Evolutionary conservation across 2,113 vertebrate genomes (phyloP).

Genomic region (Microtus ochrogaster): DNA sequence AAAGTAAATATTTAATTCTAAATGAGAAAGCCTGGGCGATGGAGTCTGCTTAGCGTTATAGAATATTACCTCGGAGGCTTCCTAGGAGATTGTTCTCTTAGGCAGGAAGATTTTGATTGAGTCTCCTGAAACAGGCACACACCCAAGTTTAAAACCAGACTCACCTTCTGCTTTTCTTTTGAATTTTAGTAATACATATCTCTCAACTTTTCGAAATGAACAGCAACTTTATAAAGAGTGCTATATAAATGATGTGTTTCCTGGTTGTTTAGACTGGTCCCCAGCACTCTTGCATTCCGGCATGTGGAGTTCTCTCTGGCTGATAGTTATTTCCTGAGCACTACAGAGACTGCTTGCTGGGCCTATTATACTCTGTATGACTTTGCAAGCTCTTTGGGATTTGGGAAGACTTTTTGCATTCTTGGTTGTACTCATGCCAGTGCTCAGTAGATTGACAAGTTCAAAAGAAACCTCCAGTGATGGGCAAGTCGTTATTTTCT

Average conservation of each 20-base stretch:
- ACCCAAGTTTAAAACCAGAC: conserved; percentile 25
- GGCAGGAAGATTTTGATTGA: neutral
- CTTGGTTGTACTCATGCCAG: neutral
- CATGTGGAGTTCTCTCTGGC: neutral
- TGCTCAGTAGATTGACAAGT: neutral
- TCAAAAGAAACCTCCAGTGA: conserved; percentile 5
- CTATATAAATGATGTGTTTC: conserved; percentile 25
- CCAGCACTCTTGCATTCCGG: neutral
- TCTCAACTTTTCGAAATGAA: neutral
- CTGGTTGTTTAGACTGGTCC: conserved; percentile 1
- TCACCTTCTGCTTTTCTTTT: neutral
- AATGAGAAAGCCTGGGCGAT: neutral
- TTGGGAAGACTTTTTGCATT: conserved; percentile 22
- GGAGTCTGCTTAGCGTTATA: conserved; percentile 6
- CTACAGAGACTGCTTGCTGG: neutral
- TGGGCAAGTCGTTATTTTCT: neutral
- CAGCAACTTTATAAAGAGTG: neutral
- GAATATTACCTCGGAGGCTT: conserved; percentile 43
- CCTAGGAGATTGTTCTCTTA: conserved; percentile 26
- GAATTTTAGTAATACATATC: neutral
- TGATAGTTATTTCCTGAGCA: neutral
- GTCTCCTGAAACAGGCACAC: conserved; percentile 2
- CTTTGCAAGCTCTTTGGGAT: neutral
- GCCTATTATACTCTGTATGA: neutral
- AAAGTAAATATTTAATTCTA: conserved; percentile 63